Conservation (phyloP, 1,140 invertebrate genomes). For the Cardiocondyla obscurior region DNA sequence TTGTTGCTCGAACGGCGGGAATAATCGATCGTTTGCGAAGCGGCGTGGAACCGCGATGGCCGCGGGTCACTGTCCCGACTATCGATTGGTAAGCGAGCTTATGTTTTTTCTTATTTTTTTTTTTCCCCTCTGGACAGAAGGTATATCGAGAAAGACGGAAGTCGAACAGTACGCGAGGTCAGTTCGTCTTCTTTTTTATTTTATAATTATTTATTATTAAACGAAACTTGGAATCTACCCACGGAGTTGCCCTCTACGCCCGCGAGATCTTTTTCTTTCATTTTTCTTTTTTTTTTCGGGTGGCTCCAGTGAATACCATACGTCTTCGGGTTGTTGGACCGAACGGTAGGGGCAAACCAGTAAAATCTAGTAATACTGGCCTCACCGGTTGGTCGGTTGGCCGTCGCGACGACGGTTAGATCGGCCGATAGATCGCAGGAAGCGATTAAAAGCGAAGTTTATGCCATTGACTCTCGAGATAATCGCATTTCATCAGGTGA, state of each 20-base stretch:
- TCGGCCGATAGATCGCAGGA: conserved; percentile 34
- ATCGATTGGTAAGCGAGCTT: conserved; percentile 28
- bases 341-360: conserved; percentile 52
- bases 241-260: conserved; percentile 1
- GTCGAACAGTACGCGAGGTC: not conserved
- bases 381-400: conserved; percentile 57
- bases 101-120: conserved; percentile 12
- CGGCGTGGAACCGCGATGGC: conserved; percentile 25
- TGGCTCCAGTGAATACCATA: not conserved
- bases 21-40: conserved; percentile 54
- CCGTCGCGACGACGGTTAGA: conserved; percentile 42
- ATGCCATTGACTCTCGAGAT: conserved; percentile 16
- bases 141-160: not conserved
- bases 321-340: conserved; percentile 28
- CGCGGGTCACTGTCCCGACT: conserved; percentile 59
- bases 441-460: not conserved
- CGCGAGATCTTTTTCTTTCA: too few relatives aligned
- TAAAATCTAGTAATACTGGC: conserved; percentile 70
- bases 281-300: conserved; percentile 48
- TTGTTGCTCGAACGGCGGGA: conserved; percentile 29
- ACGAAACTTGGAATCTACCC: too few relatives aligned
- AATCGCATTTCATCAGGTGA: not conserved
- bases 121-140: not conserved
- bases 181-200: not conserved
- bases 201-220: too few relatives aligned